Percentiles rank a stretch among this genome's conserved stretches.
These are phyloP conservation scores for Arctopsyche grandis DNA, from an alignment of 1,140 invertebrate genomes.

Conservation along the genomic window DNA sequence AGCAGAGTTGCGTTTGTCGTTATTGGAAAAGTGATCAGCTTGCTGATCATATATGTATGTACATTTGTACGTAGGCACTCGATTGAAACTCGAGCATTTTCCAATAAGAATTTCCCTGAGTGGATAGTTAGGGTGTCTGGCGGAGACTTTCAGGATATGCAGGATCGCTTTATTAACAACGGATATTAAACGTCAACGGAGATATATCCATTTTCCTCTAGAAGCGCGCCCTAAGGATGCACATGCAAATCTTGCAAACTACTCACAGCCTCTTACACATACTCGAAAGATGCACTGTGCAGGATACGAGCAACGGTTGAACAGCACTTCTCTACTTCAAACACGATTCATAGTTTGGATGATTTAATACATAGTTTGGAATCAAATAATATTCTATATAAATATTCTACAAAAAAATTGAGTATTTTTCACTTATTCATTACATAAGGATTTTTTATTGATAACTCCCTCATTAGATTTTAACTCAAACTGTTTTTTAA, in stretches of 20 bases:
- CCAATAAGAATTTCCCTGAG: background rate
- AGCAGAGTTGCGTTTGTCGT: background rate
- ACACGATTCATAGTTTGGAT: too few species aligned
- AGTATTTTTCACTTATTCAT: too few species aligned
- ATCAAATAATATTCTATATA: too few species aligned
- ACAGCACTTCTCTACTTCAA: too few species aligned
- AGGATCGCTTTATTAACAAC: constrained; percentile 34
- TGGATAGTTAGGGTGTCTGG: background rate
- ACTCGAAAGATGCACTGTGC: too few species aligned
- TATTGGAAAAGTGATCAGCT: background rate
- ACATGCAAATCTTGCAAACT: background rate
- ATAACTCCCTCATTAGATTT: too few species aligned
- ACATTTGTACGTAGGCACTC: background rate
- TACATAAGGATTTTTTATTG: too few species aligned
- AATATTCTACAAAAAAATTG: too few species aligned
- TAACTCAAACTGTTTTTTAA: too few species aligned
- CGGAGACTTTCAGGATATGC: background rate
- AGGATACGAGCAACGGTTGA: too few species aligned
- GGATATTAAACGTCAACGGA: constrained; percentile 32
- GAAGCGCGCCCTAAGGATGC: background rate
- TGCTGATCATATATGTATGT: too few species aligned
- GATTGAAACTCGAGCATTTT: background rate
- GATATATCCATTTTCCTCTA: constrained; percentile 27
- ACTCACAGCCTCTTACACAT: background rate
- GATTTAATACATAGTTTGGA: too few species aligned